Evolutionary conservation across 2,888 invertebrate genomes (phyloP).

Genomic region (Tridacna crocea): DNA sequence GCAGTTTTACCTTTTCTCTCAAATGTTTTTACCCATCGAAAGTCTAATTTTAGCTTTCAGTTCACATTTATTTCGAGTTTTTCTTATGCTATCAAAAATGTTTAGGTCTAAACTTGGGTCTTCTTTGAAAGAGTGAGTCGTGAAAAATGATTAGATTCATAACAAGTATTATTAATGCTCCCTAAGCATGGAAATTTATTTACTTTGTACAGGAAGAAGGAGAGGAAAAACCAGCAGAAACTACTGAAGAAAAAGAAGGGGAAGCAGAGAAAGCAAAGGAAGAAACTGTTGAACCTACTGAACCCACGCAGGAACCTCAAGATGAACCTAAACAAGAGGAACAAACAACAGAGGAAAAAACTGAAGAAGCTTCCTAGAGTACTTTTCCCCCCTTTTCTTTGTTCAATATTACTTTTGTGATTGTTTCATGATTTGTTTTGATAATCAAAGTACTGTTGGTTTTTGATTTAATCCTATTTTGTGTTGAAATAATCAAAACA

Average conservation of each 20-base stretch:
- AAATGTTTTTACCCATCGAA: no score
- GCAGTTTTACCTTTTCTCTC: no score
- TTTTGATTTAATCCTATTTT: no score
- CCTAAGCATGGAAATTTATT: neutral
- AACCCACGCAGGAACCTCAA: slow-evolving; percentile 31
- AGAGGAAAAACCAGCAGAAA: slow-evolving; percentile 32
- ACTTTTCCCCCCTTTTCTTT: slow-evolving; percentile 9
- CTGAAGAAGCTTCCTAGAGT: slow-evolving; percentile 33
- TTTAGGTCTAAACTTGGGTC: no score
- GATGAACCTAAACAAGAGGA: slow-evolving; percentile 35
- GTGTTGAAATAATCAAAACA: no score
- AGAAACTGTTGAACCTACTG: slow-evolving; percentile 23
- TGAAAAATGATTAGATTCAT: no score
- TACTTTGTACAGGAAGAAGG: slow-evolving; percentile 19
- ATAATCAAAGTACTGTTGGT: no score
- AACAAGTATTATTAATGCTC: no score
- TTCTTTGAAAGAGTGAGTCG: no score
- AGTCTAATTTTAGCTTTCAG: no score
- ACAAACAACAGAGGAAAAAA: slow-evolving; percentile 36
- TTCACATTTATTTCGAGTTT: no score
- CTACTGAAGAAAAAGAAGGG: slow-evolving; percentile 22
- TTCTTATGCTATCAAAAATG: no score
- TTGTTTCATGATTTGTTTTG: neutral
- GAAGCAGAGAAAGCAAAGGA: slow-evolving; percentile 36
- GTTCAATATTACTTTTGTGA: neutral